Conservation (phyloP, 2,797 vertebrate species). For the Spondyliosoma cantharus region DNA sequence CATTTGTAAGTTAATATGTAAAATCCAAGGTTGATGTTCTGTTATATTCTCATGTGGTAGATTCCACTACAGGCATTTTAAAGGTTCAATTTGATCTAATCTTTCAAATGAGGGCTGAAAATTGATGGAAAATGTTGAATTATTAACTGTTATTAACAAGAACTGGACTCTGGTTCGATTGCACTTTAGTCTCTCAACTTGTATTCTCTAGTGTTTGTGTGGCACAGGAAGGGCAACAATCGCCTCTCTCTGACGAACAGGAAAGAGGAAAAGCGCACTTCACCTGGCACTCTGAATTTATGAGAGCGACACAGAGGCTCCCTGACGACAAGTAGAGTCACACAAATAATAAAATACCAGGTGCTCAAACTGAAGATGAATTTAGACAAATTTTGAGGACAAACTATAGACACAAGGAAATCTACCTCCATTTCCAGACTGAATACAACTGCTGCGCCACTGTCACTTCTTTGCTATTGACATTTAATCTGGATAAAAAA, state of each 20-base stretch:
- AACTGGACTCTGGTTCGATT: not conserved
- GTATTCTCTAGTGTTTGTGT: slow-evolving; percentile 9
- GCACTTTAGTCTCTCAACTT: not conserved
- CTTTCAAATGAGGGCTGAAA: not conserved
- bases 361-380: not conserved
- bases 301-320: slow-evolving; percentile 21
- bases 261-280: slow-evolving; percentile 78
- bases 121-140: not conserved
- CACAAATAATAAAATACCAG: not conserved
- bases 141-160: too few species aligned
- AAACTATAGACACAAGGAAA: not conserved
- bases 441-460: not conserved
- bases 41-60: not conserved
- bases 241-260: slow-evolving; percentile 66
- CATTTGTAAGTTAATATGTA: not conserved
- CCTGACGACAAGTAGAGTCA: not conserved
- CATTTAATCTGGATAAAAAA: not conserved
- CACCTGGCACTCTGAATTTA: slow-evolving; percentile 25
- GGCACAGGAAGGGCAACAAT: slow-evolving; percentile 52
- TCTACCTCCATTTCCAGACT: not conserved
- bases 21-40: not conserved
- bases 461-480: not conserved
- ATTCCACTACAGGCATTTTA: not conserved
- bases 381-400: not conserved
- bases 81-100: not conserved